A percentile compares a stretch with the other conserved stretches of the same genome.
Evolutionary conservation across 2,888 invertebrate species (phyloP).

Genomic region (Mythimna ferrago): DNA sequence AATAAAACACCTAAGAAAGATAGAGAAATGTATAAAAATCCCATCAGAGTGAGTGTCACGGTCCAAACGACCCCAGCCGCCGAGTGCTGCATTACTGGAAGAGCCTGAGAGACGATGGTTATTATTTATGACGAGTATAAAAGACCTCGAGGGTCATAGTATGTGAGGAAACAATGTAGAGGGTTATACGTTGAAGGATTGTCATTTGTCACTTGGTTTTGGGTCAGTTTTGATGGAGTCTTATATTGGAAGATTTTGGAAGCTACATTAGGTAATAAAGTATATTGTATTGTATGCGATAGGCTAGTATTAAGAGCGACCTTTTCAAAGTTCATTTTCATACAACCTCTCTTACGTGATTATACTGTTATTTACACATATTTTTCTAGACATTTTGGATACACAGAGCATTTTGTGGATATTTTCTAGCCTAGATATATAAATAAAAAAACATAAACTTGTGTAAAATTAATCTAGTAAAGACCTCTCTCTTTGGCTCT

Average conservation of each 20-base stretch:
- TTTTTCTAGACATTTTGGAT: too few species aligned
- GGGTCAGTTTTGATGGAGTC: not conserved
- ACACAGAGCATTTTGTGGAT: too few species aligned
- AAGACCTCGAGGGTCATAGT: constrained; percentile 16
- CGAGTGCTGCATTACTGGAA: constrained; percentile 54
- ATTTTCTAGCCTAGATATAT: too few species aligned
- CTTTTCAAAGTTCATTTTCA: too few species aligned
- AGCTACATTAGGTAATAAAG: not conserved
- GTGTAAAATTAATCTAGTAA: too few species aligned
- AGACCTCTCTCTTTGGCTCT: too few species aligned
- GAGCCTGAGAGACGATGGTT: constrained; percentile 35
- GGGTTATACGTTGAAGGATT: constrained; percentile 15
- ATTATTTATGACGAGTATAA: constrained; percentile 58
- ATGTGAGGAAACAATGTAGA: constrained; percentile 17
- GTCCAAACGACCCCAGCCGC: constrained; percentile 48
- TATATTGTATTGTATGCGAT: not conserved
- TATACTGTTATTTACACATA: too few species aligned
- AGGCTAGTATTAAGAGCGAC: too few species aligned
- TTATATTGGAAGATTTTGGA: not conserved
- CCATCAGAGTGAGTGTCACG: constrained; percentile 40
- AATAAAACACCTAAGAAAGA: constrained; percentile 25
- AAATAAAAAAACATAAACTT: too few species aligned
- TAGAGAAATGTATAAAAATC: constrained; percentile 29
- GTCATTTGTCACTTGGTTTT: constrained; percentile 21
- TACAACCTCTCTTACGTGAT: too few species aligned